Conservation (phyloP, 2,888 invertebrate genomes). For the Mythimna impura region DNA sequence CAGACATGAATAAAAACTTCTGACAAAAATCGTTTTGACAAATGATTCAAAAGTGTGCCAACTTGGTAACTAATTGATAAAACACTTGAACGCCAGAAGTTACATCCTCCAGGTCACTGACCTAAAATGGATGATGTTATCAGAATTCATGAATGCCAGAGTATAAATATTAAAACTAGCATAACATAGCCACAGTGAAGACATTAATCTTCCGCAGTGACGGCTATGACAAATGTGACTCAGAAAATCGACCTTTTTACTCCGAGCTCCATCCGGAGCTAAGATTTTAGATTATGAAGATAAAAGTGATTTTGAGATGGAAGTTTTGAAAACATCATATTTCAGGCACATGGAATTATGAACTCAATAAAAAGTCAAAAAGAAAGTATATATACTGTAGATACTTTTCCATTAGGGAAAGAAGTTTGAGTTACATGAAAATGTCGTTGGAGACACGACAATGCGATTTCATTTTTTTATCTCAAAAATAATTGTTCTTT, state of each 20-base stretch:
- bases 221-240: slow-evolving; percentile 64
- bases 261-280: slow-evolving; percentile 32
- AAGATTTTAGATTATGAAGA: slow-evolving; percentile 57
- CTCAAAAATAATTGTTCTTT: background rate
- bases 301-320: slow-evolving; percentile 48
- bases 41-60: slow-evolving; percentile 7
- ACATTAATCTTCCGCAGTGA: slow-evolving; percentile 62
- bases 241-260: slow-evolving; percentile 52
- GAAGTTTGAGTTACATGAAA: background rate
- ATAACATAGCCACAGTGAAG: slow-evolving; percentile 22
- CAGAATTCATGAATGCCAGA: slow-evolving; percentile 58
- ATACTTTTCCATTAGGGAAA: background rate
- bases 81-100: slow-evolving; percentile 16
- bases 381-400: background rate
- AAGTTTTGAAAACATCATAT: slow-evolving; percentile 25
- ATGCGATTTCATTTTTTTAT: background rate
- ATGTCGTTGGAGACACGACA: background rate
- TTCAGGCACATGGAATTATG: background rate
- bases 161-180: slow-evolving; percentile 63
- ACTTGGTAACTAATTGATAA: slow-evolving; percentile 11
- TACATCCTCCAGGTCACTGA: slow-evolving; percentile 28
- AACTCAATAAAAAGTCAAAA: background rate
- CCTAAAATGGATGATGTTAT: slow-evolving; percentile 55
- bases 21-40: background rate
- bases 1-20: background rate